phyloP scores from a whole-genome alignment of 2,113 vertebrate genomes.

The Neotoma lepida region DNA sequence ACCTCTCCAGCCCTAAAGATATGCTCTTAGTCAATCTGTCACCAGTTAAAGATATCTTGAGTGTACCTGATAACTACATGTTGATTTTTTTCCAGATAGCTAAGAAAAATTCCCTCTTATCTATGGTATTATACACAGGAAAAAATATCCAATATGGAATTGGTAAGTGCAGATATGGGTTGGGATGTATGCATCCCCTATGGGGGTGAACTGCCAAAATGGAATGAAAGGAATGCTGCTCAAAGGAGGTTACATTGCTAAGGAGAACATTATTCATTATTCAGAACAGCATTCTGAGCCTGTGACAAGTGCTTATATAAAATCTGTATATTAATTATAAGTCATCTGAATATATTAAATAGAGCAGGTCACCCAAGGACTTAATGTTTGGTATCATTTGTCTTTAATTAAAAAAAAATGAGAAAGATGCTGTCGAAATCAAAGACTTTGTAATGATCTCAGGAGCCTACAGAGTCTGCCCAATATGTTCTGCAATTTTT shows the following conservation, averaged over 20 bases:
- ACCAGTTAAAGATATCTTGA: slow-evolving; percentile 4
- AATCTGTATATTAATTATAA: slow-evolving; percentile 61
- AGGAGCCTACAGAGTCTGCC: neutral
- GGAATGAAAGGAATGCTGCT: neutral
- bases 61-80: neutral
- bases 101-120: slow-evolving; percentile 4
- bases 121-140: neutral
- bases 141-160: neutral
- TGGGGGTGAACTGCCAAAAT: neutral
- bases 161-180: neutral
- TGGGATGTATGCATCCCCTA: neutral
- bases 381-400: slow-evolving; percentile 26
- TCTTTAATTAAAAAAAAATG: neutral
- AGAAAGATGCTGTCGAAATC: neutral
- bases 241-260: neutral
- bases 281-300: neutral
- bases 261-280: too few species aligned
- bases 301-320: slow-evolving; percentile 1
- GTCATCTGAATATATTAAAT: slow-evolving; percentile 60
- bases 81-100: neutral
- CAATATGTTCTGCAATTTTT: neutral
- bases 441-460: neutral
- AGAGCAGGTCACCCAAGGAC: slow-evolving; percentile 35
- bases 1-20: too few species aligned
- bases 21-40: neutral